phyloP scores from a whole-genome alignment of 2,113 vertebrate genomes.

The Apus apus region DNA sequence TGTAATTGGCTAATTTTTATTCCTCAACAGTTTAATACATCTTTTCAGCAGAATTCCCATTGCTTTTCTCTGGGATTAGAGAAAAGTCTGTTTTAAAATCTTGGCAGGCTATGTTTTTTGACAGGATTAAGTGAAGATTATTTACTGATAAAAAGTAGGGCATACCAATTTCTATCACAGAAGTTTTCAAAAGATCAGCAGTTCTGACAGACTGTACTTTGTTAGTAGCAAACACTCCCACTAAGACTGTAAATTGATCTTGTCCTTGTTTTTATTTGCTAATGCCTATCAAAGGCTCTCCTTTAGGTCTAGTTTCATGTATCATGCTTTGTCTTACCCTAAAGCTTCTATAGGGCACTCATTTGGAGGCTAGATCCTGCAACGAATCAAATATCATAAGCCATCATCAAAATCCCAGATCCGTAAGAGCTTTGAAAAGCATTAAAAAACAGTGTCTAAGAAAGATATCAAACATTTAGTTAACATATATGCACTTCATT shows the following conservation, averaged over 20 bases:
- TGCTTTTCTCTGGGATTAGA: neutral
- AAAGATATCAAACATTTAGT: neutral
- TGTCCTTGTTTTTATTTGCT: neutral
- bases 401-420: neutral
- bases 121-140: neutral
- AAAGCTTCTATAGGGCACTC: neutral
- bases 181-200: neutral
- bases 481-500: neutral
- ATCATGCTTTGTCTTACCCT: neutral
- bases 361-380: neutral
- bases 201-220: neutral
- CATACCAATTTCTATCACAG: neutral
- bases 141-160: neutral
- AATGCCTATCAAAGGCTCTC: neutral
- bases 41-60: constrained; percentile 1
- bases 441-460: neutral
- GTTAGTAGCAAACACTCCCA: neutral
- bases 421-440: neutral
- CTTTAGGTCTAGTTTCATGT: neutral
- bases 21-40: neutral
- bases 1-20: neutral
- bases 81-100: neutral
- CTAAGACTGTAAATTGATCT: neutral
- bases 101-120: neutral
- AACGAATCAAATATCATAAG: neutral